Percentiles rank a stretch among this genome's conserved stretches.
Evolutionary conservation across 2,888 invertebrate species (phyloP).

Genomic region (Marronus borbonicus): DNA sequence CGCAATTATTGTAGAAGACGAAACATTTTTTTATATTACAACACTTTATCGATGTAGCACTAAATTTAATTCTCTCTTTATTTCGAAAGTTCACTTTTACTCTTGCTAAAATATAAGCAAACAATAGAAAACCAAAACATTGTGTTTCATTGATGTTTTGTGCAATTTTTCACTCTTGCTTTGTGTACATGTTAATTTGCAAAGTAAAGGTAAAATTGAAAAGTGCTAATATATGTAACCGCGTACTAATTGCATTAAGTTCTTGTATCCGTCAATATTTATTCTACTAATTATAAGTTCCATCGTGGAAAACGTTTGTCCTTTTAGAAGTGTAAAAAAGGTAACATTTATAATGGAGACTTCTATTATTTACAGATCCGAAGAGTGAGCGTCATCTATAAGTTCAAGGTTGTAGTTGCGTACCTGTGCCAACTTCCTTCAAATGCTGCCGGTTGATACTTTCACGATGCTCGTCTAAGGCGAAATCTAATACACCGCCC

Average conservation of each 20-base stretch:
- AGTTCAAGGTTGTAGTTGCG: conserved; percentile 56
- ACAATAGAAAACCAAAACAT: conserved; percentile 33
- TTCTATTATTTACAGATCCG: neutral
- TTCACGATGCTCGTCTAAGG: conserved; percentile 77
- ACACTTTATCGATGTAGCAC: too few species aligned
- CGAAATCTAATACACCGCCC: conserved; percentile 83
- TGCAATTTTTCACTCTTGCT: conserved; percentile 37
- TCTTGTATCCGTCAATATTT: conserved; percentile 3
- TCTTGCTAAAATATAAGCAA: conserved; percentile 35
- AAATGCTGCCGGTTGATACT: conserved; percentile 71
- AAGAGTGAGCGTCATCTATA: conserved; percentile 48
- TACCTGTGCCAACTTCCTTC: conserved; percentile 78
- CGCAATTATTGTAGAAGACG: too few species aligned
- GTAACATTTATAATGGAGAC: neutral
- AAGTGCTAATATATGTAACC: neutral
- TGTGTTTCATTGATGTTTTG: neutral
- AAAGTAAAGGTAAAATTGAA: conserved; percentile 20
- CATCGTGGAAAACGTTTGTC: neutral
- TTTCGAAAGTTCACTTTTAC: conserved; percentile 37
- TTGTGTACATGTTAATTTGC: conserved; percentile 22
- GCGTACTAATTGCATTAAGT: conserved; percentile 17
- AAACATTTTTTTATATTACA: too few species aligned
- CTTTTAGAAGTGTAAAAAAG: neutral
- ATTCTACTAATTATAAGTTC: neutral
- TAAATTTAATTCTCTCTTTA: conserved; percentile 17